Base-by-base conservation (phyloP, 2,113 vertebrate genomes). In the Lichenostomus cassidix region DNA sequence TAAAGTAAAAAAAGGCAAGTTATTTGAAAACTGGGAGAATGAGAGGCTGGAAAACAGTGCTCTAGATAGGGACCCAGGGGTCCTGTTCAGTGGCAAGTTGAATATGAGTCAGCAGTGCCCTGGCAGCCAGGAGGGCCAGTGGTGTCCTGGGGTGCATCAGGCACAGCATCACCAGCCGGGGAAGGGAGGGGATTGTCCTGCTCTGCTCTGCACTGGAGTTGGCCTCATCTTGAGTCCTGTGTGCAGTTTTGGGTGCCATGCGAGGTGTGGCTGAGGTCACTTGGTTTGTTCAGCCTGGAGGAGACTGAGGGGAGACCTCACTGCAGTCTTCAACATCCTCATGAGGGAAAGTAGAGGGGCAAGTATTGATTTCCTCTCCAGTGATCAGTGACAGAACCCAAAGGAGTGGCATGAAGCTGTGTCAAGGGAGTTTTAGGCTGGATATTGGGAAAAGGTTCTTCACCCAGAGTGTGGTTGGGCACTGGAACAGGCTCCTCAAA, bases 151-250 rank as follows among this genome's bases (percentile, higher is more conserved):
- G 10, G 4, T 10, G 2, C 49, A 77, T 63, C 63, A 63, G 63
- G 31, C 10, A 49, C 25, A 83, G 29, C n/a, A 55, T 28, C 0
- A 0, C 22, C 79, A 62, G 7, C 10, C 0, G 0, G 5, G 18
- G 12, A 33, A 77, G 31, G 25, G 41, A 83, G 12, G 23, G 17
- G 35, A 33, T 10, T 77, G 70, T 41, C 41, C 70, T 0, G 0
- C 41, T 69, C 21, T 62, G n/a, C 47, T 47, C 63, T 90, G 70
- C 24, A 3, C 25, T 62, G 63, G 25, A 3, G 27, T 0, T 0
- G 0, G 47, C 55, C 35, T 49, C 87, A 56, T 5, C 25, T 56
- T 0, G 0, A 14, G 15, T 77, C 6, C 18, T 56, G 63, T 13
- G 22, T 5, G 7, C 56, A 37, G 12, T 10, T 70, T 10, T 56